phyloP scores from a whole-genome alignment of 2,113 vertebrate genomes.

The Eidolon helvum region DNA sequence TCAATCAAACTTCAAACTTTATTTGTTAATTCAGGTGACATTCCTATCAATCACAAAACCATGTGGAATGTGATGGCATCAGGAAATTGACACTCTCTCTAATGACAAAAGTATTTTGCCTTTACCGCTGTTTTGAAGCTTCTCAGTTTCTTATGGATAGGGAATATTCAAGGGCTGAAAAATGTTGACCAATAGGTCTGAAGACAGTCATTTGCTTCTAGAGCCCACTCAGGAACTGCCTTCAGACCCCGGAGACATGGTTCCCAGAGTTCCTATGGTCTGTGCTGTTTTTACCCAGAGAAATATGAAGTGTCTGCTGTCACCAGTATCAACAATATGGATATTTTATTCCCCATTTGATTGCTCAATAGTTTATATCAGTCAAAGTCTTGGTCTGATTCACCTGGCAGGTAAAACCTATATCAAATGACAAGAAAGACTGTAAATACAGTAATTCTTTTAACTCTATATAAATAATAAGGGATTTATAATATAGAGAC shows the following conservation, averaged over 20 bases:
- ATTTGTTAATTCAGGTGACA: neutral
- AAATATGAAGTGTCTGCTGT: neutral
- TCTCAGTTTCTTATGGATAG: neutral
- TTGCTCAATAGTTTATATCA: neutral
- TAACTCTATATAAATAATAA: neutral
- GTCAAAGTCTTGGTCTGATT: neutral
- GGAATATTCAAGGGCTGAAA: too few relatives aligned
- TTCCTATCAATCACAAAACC: neutral
- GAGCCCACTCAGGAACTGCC: too few relatives aligned
- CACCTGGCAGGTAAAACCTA: neutral
- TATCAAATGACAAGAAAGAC: neutral
- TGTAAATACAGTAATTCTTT: neutral
- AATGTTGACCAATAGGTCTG: too few relatives aligned
- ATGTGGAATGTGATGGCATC: neutral
- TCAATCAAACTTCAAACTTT: neutral
- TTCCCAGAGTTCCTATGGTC: too few relatives aligned
- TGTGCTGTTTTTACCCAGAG: too few relatives aligned
- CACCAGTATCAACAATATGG: neutral
- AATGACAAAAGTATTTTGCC: neutral
- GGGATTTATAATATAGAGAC: neutral
- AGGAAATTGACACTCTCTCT: neutral
- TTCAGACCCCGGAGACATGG: too few relatives aligned
- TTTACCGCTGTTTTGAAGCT: neutral
- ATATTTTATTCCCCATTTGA: too few relatives aligned
- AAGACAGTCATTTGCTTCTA: too few relatives aligned